Conservation (phyloP, 1,140 invertebrate genomes). For the Bombus pascuorum region DNA sequence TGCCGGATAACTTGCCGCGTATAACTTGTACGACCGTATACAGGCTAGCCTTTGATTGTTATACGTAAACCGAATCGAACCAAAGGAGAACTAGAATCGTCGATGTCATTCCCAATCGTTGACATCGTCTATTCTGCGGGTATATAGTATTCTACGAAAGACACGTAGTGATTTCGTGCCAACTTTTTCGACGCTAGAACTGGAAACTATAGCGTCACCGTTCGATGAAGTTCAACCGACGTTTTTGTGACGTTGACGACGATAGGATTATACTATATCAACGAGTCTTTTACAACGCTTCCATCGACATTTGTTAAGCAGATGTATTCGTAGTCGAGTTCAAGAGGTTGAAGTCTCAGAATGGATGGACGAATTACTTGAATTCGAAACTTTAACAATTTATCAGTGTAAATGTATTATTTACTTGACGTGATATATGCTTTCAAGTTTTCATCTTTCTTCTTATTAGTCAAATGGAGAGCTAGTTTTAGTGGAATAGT, state of each 20-base stretch:
- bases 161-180: constrained; percentile 6
- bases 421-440: too few relatives aligned
- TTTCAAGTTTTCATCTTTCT: too few relatives aligned
- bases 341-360: too few relatives aligned
- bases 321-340: background rate
- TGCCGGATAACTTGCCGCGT: constrained; percentile 45
- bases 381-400: too few relatives aligned
- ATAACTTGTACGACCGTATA: constrained; percentile 13
- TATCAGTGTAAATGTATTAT: background rate
- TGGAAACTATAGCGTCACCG: constrained; percentile 12
- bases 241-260: constrained; percentile 20
- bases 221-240: constrained; percentile 36
- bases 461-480: too few relatives aligned
- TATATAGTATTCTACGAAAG: background rate
- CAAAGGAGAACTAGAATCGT: constrained; percentile 6
- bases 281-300: background rate
- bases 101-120: constrained; percentile 44
- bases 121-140: constrained; percentile 21
- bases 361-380: too few relatives aligned
- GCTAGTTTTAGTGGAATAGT: too few relatives aligned
- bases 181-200: constrained; percentile 7
- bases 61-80: constrained; percentile 33
- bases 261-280: background rate
- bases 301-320: background rate
- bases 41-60: background rate